These are phyloP conservation scores for Drosophila lacertosa DNA, from an alignment of 1,140 invertebrate genomes.

Conservation along the genomic window DNA sequence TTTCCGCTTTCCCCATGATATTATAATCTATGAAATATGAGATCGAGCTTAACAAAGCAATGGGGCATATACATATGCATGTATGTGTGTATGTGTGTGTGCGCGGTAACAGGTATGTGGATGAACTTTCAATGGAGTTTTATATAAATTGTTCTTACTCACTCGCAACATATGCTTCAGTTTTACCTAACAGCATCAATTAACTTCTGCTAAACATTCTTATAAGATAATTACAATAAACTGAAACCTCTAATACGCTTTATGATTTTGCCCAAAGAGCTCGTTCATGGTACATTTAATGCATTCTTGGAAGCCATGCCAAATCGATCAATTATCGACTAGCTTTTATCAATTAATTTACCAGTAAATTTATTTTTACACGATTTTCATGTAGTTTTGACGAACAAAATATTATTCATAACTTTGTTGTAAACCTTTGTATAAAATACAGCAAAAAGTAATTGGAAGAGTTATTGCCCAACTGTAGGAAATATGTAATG, in stretches of 20 bases:
- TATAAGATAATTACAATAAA: not conserved
- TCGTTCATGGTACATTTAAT: not conserved
- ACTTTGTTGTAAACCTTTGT: not conserved
- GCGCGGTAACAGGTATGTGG: constrained; percentile 30
- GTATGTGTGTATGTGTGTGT: not conserved
- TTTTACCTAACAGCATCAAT: constrained; percentile 3
- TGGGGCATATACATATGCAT: constrained; percentile 1
- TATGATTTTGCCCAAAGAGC: not conserved
- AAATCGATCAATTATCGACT: constrained; percentile 20
- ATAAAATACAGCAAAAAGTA: too few relatives aligned
- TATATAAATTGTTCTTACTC: constrained; percentile 30
- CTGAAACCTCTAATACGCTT: not conserved
- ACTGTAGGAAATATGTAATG: too few relatives aligned
- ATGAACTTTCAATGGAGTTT: constrained; percentile 28
- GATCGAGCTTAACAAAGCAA: constrained; percentile 22
- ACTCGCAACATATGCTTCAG: constrained; percentile 14
- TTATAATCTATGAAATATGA: constrained; percentile 48
- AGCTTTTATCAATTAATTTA: constrained; percentile 12
- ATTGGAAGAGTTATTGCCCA: too few relatives aligned
- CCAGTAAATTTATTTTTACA: constrained; percentile 7
- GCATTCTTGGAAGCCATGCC: not conserved
- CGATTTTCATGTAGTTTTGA: constrained; percentile 1
- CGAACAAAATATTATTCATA: constrained; percentile 18
- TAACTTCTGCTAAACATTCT: not conserved
- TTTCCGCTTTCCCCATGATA: constrained; percentile 4